Percentiles rank a stretch among this genome's conserved stretches.
phyloP scores from a whole-genome alignment of 2,113 vertebrate species.

The Odocoileus virginianus region DNA sequence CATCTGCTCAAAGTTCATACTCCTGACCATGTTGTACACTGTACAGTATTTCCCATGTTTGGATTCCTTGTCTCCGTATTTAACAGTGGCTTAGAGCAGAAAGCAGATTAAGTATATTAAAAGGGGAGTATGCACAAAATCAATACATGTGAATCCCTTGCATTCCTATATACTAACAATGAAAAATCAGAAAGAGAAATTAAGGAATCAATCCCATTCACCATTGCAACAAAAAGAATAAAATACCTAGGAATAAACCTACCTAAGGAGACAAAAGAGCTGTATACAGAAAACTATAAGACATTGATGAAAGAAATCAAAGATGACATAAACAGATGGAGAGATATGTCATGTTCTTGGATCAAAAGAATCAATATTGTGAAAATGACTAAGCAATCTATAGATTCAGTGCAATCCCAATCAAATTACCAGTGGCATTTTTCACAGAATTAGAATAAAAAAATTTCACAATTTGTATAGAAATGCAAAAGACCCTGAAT shows the following conservation, averaged over 20 bases:
- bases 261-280: neutral
- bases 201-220: neutral
- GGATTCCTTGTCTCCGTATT: fast-evolving
- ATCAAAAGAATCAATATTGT: neutral
- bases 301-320: neutral
- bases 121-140: neutral
- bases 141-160: neutral
- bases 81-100: neutral
- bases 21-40: fast-evolving
- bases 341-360: neutral
- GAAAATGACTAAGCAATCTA: neutral
- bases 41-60: fast-evolving
- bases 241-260: neutral
- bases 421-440: neutral
- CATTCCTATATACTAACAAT: neutral
- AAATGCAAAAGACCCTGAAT: neutral
- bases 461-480: neutral
- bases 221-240: neutral
- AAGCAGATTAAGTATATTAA: fast-evolving
- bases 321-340: neutral
- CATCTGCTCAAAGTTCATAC: neutral
- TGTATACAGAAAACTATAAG: neutral
- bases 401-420: neutral
- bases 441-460: neutral
- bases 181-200: neutral